These are phyloP conservation scores for Melinaea marsaeus DNA, from an alignment of 2,888 invertebrate genomes.

Conservation along the genomic window DNA sequence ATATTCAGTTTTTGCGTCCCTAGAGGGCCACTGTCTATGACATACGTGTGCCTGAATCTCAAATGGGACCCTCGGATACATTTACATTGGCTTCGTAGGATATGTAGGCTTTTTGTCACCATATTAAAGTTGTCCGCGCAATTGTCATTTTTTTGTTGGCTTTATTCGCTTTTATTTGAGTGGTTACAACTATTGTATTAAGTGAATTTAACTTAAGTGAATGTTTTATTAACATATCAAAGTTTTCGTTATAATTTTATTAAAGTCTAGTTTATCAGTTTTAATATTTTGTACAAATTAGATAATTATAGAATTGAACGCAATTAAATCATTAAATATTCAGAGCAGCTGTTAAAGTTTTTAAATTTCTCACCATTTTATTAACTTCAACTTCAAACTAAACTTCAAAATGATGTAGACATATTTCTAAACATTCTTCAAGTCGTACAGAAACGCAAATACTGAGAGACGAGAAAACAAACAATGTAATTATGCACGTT, in stretches of 20 bases:
- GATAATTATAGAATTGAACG: too few relatives aligned
- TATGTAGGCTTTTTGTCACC: conserved; percentile 68
- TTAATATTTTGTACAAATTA: too few relatives aligned
- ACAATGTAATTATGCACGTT: conserved; percentile 4
- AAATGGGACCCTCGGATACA: conserved; percentile 71
- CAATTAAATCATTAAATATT: too few relatives aligned
- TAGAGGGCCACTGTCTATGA: conserved; percentile 67
- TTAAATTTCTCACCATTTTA: too few relatives aligned
- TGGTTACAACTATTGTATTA: background rate
- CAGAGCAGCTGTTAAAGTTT: too few relatives aligned
- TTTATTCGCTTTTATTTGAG: conserved; percentile 4
- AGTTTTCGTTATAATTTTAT: too few relatives aligned
- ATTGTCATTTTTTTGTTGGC: conserved; percentile 10
- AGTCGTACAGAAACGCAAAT: background rate
- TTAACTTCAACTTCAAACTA: too few relatives aligned
- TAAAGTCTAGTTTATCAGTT: too few relatives aligned
- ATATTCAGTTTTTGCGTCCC: conserved; percentile 75
- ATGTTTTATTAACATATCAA: too few relatives aligned
- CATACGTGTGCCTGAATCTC: conserved; percentile 64
- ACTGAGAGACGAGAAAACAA: background rate
- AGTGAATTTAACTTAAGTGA: background rate
- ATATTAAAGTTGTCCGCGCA: conserved; percentile 42
- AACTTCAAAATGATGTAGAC: too few relatives aligned
- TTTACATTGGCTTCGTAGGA: conserved; percentile 57
- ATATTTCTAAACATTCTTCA: too few relatives aligned